A percentile compares a stretch with the other conserved stretches of the same genome.
These are phyloP conservation scores for Gymnarchus niloticus DNA, from an alignment of 2,113 vertebrate species.

Conservation along the genomic window DNA sequence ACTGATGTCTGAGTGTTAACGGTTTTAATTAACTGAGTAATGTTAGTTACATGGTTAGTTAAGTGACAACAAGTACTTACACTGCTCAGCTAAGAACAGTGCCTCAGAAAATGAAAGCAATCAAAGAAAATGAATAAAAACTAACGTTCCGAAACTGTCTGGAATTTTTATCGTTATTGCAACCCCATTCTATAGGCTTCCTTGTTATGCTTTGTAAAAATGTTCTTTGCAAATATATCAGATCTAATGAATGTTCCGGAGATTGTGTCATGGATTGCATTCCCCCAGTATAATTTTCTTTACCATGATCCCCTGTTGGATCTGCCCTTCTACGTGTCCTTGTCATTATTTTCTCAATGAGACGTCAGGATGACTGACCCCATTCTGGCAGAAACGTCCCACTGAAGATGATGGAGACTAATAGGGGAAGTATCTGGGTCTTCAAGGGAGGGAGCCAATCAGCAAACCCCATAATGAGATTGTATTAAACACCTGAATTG, in stretches of 20 bases:
- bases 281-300: neutral
- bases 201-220: neutral
- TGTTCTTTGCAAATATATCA: neutral
- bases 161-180: too few species aligned
- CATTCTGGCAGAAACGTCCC: neutral
- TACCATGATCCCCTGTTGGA: neutral
- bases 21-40: too few species aligned
- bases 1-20: too few species aligned
- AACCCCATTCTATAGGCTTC: neutral
- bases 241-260: neutral
- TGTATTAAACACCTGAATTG: neutral
- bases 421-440: neutral
- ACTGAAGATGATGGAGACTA: neutral
- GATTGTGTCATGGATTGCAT: neutral
- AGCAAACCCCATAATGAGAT: neutral
- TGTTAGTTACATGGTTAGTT: too few species aligned
- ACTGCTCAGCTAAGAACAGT: too few species aligned
- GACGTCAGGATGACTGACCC: neutral
- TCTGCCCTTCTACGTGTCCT: neutral
- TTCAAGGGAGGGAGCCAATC: neutral
- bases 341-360: neutral
- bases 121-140: too few species aligned
- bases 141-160: too few species aligned
- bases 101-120: too few species aligned
- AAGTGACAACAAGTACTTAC: too few species aligned